phyloP scores from a whole-genome alignment of 2,888 invertebrate species.

The Mycalesis mineus region DNA sequence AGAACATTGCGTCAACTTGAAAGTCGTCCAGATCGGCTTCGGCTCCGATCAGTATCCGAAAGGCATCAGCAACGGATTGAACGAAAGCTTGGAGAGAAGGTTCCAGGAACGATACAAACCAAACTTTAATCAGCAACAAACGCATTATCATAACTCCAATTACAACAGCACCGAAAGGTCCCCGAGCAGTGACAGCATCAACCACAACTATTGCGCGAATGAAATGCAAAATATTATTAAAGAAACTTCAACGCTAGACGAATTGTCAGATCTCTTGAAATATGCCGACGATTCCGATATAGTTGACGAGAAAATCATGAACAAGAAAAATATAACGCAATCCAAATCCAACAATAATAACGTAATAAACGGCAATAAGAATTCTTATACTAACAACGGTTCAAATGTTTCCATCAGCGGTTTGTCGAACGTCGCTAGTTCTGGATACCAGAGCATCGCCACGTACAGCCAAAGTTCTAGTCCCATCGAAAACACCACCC shows the following conservation, averaged over 20 bases:
- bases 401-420: constrained; percentile 90
- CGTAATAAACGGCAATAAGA: constrained; percentile 67
- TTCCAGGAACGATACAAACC: constrained; percentile 75
- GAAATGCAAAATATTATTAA: constrained; percentile 69
- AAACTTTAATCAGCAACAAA: constrained; percentile 60
- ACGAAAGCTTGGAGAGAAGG: constrained; percentile 65
- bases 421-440: constrained; percentile 86
- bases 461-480: constrained; percentile 92
- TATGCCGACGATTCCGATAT: constrained; percentile 87
- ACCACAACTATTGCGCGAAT: constrained; percentile 65
- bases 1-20: constrained; percentile 75
- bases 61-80: constrained; percentile 67
- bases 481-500: constrained; percentile 83
- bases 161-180: constrained; percentile 65
- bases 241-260: constrained; percentile 82
- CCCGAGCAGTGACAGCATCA: constrained; percentile 67
- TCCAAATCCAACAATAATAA: constrained; percentile 62
- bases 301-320: constrained; percentile 70
- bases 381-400: constrained; percentile 79
- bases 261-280: constrained; percentile 83
- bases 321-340: constrained; percentile 67
- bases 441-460: constrained; percentile 93
- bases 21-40: constrained; percentile 80
- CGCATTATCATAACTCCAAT: constrained; percentile 63
- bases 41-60: constrained; percentile 80